Conservation (phyloP, 2,113 vertebrate species). For the Lucifuga dentata region DNA sequence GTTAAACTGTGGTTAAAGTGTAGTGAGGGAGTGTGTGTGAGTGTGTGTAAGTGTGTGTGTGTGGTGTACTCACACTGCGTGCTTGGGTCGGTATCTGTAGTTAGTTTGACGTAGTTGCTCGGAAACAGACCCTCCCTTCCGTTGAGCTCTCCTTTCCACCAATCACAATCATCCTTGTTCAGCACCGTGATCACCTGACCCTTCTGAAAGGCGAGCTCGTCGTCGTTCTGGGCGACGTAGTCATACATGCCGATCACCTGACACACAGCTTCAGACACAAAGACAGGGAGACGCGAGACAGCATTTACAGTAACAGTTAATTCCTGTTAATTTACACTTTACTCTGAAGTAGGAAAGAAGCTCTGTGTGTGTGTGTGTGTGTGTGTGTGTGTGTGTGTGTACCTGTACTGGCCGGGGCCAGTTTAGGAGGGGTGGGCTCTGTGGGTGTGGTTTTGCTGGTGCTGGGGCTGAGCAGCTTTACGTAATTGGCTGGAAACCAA, state of each 20-base stretch:
- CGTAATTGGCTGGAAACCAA: conserved; percentile 99
- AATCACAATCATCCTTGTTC: conserved; percentile 97
- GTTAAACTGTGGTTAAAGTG: conserved; percentile 17
- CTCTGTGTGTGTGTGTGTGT: too few species aligned
- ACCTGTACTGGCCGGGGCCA: conserved; percentile 77
- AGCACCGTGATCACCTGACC: conserved; percentile 97
- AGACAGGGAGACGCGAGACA: background rate
- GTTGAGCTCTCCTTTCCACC: conserved; percentile 98
- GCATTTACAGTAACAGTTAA: too few species aligned
- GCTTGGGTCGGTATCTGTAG: conserved; percentile 97
- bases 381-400: background rate
- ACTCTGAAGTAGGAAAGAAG: too few species aligned
- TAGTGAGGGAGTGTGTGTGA: background rate
- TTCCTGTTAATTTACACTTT: too few species aligned
- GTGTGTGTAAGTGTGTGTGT: conserved; percentile 6
- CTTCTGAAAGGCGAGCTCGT: conserved; percentile 97
- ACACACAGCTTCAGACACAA: conserved; percentile 81
- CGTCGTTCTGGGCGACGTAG: conserved; percentile 97
- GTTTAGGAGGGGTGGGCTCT: conserved; percentile 88
- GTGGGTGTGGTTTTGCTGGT: conserved; percentile 97
- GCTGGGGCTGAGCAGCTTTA: conserved; percentile 96
- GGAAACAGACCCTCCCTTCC: conserved; percentile 97
- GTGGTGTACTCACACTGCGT: conserved; percentile 95
- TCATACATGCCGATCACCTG: conserved; percentile 99
- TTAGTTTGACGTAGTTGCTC: conserved; percentile 98